Base-by-base conservation (phyloP, 2,888 invertebrate genomes). In the Drosophila melanocephala region DNA sequence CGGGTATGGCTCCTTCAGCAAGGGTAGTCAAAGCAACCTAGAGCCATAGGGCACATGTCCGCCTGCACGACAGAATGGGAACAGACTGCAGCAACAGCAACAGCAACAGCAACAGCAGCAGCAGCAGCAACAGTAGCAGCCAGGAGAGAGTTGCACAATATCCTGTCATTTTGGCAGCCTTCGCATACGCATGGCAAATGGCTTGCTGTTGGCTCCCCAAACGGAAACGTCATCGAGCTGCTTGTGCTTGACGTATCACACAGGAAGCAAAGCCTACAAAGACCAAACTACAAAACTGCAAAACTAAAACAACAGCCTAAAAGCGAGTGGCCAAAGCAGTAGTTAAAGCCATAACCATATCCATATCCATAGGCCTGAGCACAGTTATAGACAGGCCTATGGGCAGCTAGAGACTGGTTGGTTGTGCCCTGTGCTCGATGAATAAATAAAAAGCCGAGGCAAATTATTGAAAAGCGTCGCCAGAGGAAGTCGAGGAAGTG, bases 231-330 rank as follows among this genome's bases (percentile, higher is more conserved):
- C 72, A 65, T 59, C 77, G 61, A 77, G 77, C 75, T 66, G 44
- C 53, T 37, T 56, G 37, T 39, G 52, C n/a, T 30, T 63, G 28
- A 55, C 50, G 47, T 55, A 30, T 56, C 68, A 33, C 63, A 81
- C 84, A 75, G 83, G 87, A 87, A 84, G 69, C 58, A 64, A 71
- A 68, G 69, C 74, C 82, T 79, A 76, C 87, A 84, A 70, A 79
- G 57, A 66, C 72, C 79, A 74, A 84, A 73, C 75, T 78, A 83
- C 33, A 50, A 51, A 70, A 51, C 47, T 57, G 44, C 32, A 28
- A 19, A 59, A 56, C 39, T 66, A 42, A 33, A 69, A 63, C 3
- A 67, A 61, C 22, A 26, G 22, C 22, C 35, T 16, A 42, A 70
- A 52, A 42, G 35, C 51, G 26, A 51, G 22, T 28, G 37, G 55